Conservation (phyloP, 2,113 vertebrate genomes). For the Leucopternis melanops region DNA sequence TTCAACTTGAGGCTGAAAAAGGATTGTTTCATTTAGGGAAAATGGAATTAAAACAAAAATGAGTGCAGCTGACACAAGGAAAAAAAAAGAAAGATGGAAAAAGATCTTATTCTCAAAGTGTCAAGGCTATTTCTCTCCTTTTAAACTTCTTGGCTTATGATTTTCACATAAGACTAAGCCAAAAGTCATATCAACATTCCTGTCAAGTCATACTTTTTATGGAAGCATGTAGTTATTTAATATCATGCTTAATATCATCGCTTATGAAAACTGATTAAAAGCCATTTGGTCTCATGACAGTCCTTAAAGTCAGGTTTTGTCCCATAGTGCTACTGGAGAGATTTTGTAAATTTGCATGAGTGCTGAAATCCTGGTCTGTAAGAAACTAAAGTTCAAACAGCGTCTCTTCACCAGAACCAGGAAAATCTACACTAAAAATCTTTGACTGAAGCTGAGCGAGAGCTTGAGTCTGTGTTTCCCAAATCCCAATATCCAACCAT, state of each 20-base stretch:
- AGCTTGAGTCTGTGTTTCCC: neutral
- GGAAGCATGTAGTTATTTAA: neutral
- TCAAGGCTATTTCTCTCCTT: neutral
- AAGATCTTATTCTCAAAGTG: neutral
- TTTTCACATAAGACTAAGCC: neutral
- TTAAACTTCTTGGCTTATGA: neutral
- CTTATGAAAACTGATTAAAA: neutral
- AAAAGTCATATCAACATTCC: neutral
- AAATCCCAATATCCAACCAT: neutral
- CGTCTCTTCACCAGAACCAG: accelerated
- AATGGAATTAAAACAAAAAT: neutral
- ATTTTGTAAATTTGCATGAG: neutral
- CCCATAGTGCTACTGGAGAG: neutral
- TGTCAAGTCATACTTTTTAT: neutral
- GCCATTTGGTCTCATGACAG: neutral
- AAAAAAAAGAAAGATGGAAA: neutral
- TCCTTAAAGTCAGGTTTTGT: neutral
- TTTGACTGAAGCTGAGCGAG: neutral
- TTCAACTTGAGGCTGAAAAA: neutral
- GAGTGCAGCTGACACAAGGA: neutral
- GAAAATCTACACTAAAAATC: neutral
- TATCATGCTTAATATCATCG: neutral
- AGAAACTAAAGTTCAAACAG: neutral
- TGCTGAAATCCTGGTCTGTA: neutral
- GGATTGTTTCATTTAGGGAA: neutral